These are phyloP conservation scores for Solenodon paradoxus DNA, from an alignment of 2,113 vertebrate genomes.

Conservation along the genomic window DNA sequence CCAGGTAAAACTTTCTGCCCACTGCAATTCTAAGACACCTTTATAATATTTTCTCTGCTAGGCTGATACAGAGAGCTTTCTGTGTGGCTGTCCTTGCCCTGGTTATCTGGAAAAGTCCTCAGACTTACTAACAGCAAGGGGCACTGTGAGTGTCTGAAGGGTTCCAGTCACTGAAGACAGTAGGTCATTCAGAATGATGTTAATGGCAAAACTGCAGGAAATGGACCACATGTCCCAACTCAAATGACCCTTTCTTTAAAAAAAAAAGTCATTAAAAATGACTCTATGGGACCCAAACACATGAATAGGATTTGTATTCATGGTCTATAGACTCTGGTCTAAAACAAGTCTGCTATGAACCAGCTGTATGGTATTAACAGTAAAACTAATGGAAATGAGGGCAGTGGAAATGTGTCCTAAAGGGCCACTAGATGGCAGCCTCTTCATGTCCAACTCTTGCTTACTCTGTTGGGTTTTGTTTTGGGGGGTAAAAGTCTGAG, in stretches of 20 bases:
- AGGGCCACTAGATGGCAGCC: slow-evolving; percentile 72
- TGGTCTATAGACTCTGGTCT: background rate
- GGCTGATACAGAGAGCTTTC: slow-evolving; percentile 9
- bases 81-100: background rate
- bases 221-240: background rate
- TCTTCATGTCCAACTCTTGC: background rate
- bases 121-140: background rate
- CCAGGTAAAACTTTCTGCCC: background rate
- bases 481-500: background rate
- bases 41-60: slow-evolving; percentile 19
- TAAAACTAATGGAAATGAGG: background rate
- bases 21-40: background rate
- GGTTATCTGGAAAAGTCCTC: background rate
- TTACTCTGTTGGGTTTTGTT: background rate
- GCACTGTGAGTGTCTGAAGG: background rate
- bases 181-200: background rate
- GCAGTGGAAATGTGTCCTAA: rapidly evolving
- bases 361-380: background rate
- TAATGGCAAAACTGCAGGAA: background rate
- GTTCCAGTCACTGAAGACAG: background rate
- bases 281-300: background rate
- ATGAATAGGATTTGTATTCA: background rate
- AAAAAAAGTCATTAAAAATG: background rate
- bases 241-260: slow-evolving; percentile 41
- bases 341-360: background rate